Percentiles rank a stretch among this genome's conserved stretches.
phyloP scores from a whole-genome alignment of 2,797 vertebrate species.

The Clarias pachynema region DNA sequence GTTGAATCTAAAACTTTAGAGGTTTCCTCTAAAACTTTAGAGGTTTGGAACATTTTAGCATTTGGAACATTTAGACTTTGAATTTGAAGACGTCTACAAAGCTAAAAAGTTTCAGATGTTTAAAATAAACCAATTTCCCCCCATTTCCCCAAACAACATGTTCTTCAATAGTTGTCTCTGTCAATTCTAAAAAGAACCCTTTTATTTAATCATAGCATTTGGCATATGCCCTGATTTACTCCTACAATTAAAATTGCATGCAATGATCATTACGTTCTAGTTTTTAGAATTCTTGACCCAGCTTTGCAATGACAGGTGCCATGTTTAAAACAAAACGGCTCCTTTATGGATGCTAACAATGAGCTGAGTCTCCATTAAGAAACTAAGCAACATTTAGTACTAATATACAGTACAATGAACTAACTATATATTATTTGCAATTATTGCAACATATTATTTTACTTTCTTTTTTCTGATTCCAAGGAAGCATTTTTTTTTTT shows the following conservation, averaged over 20 bases:
- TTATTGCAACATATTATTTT: conserved; percentile 52
- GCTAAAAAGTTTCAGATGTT: not conserved
- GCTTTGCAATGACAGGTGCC: conserved; percentile 46
- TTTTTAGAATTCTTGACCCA: conserved; percentile 15
- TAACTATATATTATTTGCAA: conserved; percentile 48
- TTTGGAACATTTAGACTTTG: no score
- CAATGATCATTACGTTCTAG: not conserved
- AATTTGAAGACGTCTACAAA: not conserved
- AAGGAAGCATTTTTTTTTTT: conserved; percentile 50
- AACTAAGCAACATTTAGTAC: conserved; percentile 45
- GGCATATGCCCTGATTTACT: not conserved
- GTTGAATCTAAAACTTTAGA: not conserved
- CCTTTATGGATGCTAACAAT: conserved; percentile 32
- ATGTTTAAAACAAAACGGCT: conserved; percentile 62
- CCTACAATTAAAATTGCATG: not conserved
- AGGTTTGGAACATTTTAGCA: not conserved
- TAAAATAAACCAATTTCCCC: not conserved
- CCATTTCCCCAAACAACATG: no score
- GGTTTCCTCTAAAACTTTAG: not conserved
- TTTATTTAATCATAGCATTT: conserved; percentile 9
- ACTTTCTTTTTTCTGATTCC: conserved; percentile 42
- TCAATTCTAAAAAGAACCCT: not conserved
- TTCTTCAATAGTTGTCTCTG: not conserved
- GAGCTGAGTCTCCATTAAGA: conserved; percentile 46
- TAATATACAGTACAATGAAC: conserved; percentile 38